A percentile compares a stretch with the other conserved stretches of the same genome.
phyloP scores from a whole-genome alignment of 2,888 invertebrate genomes.

The Euproctis similis region DNA sequence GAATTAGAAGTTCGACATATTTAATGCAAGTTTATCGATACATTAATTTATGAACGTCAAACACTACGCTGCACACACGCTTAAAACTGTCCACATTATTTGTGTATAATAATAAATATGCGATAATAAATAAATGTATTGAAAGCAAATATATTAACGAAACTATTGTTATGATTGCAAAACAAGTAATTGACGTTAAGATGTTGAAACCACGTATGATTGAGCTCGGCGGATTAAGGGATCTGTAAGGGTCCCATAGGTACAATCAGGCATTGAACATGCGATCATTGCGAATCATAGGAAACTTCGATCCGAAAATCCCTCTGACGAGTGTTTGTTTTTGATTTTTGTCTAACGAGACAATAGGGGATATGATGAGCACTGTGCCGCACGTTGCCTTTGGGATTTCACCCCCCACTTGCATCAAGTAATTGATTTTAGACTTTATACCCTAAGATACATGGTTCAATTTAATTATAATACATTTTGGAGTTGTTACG shows the following conservation, averaged over 20 bases:
- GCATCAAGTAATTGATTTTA: constrained; percentile 33
- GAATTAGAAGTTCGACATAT: too few relatives aligned
- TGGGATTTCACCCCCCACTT: constrained; percentile 69
- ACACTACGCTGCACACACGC: too few relatives aligned
- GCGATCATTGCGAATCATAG: constrained; percentile 59
- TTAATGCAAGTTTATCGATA: too few relatives aligned
- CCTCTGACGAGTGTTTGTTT: constrained; percentile 68
- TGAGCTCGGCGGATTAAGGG: constrained; percentile 1
- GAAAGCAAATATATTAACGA: background rate
- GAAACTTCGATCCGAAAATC: constrained; percentile 66
- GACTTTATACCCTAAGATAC: constrained; percentile 35
- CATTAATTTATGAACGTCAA: too few relatives aligned
- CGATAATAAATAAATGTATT: too few relatives aligned
- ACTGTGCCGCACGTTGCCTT: constrained; percentile 62
- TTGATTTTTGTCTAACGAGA: constrained; percentile 76
- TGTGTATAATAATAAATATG: too few relatives aligned
- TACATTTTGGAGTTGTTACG: constrained; percentile 29
- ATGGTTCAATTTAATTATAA: constrained; percentile 38
- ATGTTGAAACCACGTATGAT: constrained; percentile 3
- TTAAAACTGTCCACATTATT: too few relatives aligned
- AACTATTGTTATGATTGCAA: background rate
- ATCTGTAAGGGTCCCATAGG: constrained; percentile 54
- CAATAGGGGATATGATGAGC: constrained; percentile 77
- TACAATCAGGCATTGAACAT: constrained; percentile 39
- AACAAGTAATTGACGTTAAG: too few relatives aligned